phyloP scores from a whole-genome alignment of 2,888 invertebrate genomes.

The Polydrusus pterygomalis region DNA sequence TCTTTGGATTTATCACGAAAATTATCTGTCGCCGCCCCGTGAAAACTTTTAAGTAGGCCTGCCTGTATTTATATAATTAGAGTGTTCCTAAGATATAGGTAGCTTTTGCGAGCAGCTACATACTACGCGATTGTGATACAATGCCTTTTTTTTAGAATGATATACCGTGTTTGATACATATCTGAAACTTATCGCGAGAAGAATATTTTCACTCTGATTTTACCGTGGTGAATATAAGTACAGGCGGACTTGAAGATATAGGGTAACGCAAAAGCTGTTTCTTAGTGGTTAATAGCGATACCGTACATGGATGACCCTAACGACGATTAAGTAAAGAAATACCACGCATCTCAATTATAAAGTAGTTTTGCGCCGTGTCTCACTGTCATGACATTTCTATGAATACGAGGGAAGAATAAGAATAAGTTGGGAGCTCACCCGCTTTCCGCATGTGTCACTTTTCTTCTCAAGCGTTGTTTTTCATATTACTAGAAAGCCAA shows the following conservation, averaged over 20 bases:
- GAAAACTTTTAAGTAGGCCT: neutral
- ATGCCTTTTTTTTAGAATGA: slow-evolving; percentile 5
- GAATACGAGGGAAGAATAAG: too few relatives aligned
- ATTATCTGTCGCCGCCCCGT: neutral
- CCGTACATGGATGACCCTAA: too few relatives aligned
- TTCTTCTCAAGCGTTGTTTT: too few relatives aligned
- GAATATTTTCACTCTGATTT: neutral
- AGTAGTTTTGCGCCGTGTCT: too few relatives aligned
- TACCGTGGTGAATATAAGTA: neutral
- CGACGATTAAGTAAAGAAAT: too few relatives aligned
- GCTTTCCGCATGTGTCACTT: too few relatives aligned
- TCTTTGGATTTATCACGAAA: neutral
- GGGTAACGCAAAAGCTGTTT: neutral
- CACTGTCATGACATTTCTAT: too few relatives aligned
- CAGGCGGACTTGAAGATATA: neutral
- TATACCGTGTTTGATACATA: neutral
- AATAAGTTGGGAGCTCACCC: too few relatives aligned
- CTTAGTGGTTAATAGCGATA: too few relatives aligned
- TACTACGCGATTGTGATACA: neutral
- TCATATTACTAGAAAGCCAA: too few relatives aligned
- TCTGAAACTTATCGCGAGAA: neutral
- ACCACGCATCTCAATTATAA: too few relatives aligned
- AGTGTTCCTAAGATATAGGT: neutral
- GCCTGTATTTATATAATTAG: neutral
- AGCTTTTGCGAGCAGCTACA: neutral